Percentiles rank a stretch among this genome's conserved stretches.
Evolutionary conservation across 2,888 invertebrate genomes (phyloP).

Genomic region (Bombylius discolor): DNA sequence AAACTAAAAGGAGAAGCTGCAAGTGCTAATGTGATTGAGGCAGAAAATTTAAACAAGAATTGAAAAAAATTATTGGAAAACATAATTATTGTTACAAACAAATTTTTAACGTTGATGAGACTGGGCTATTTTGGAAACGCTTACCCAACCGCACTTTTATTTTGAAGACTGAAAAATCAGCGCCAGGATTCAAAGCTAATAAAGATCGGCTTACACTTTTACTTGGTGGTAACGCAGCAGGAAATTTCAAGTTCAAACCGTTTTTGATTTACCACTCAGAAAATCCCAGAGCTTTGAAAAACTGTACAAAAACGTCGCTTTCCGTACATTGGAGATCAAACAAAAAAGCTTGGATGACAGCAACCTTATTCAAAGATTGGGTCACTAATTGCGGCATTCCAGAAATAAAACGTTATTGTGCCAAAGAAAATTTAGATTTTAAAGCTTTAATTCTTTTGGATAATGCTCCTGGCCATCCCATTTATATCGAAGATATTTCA

Average conservation of each 20-base stretch:
- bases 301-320: background rate
- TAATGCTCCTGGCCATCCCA: background rate
- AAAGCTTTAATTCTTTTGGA: background rate
- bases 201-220: conserved; percentile 23
- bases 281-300: conserved; percentile 24
- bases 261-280: conserved; percentile 24
- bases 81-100: background rate
- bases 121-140: conserved; percentile 16
- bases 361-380: background rate
- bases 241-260: conserved; percentile 25
- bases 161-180: too few species aligned
- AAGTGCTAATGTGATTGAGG: background rate
- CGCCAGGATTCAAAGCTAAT: too few species aligned
- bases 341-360: background rate
- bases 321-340: background rate
- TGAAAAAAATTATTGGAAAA: too few species aligned
- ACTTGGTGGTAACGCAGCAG: conserved; percentile 23
- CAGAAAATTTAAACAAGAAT: background rate
- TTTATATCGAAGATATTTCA: background rate
- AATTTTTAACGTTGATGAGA: conserved; percentile 11
- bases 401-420: background rate
- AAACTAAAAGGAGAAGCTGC: conserved; percentile 13
- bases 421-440: background rate
- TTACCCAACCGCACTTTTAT: conserved; percentile 14
- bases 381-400: background rate